Evolutionary conservation across 2,113 vertebrate species (phyloP), one percentile per base, ranked within the genome.

Genomic region (Laticauda laticaudata): DNA sequence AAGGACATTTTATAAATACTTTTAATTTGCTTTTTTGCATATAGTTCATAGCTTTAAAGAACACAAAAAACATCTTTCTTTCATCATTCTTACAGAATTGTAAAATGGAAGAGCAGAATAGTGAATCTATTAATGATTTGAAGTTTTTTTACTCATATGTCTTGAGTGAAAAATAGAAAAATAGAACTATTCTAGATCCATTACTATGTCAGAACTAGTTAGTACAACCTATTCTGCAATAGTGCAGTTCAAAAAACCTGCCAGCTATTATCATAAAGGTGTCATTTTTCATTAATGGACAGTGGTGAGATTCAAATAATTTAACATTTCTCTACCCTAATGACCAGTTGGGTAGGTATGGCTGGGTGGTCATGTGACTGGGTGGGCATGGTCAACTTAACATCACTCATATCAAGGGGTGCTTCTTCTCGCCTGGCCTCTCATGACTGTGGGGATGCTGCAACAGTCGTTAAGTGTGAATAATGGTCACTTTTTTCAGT

Each of bases 1-100:
- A 90, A 53, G 92, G 11, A 1, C 43, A 88, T 69, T 55, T 12
- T 93, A 91, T 93, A 86, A 92, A 91, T 93, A 86, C 7, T 92
- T 93, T 87, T 5, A 85, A 90, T n/a, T 11, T 91, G 7, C 2
- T 86, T 34, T 29, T 51, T 57, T 86, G 34, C 26, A 9, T 2
- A 61, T 61, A 21, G 5, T 57, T 14, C 45, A 48, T 56, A 57
- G n/a, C n/a, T 39, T 57, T 34, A 89, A 11, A 69, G 29, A 8
- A 51, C 14, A 21, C 5, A 45, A 55, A 54, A 43, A 12, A 9
- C 11, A 10, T 21, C 23, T 91, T 8, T 29, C 23, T 15, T 85
- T 43, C 43, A 39, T 55, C 55, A n/a, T 85, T 45, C 10, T 26
- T 61, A 89, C 26, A 87, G 48, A 87, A 45, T 15, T n/a, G 48